Conservation (phyloP, 2,113 vertebrate genomes). For the Gambusia affinis region DNA sequence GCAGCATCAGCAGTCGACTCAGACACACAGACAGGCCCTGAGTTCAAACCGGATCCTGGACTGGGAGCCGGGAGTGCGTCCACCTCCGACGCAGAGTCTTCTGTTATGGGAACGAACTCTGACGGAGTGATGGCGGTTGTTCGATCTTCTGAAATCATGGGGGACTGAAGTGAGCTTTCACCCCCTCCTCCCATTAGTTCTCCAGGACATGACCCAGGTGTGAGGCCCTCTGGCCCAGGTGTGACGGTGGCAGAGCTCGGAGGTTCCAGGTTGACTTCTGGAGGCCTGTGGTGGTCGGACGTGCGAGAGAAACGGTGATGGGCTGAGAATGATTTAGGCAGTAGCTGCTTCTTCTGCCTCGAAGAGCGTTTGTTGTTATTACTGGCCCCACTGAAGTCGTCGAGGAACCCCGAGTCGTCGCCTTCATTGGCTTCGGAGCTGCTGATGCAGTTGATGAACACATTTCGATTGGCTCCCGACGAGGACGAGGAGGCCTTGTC, state of each 20-base stretch:
- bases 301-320: slow-evolving; percentile 90
- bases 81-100: slow-evolving; percentile 91
- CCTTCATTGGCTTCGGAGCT: slow-evolving; percentile 90
- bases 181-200: slow-evolving; percentile 80
- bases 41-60: slow-evolving; percentile 54
- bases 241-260: slow-evolving; percentile 53
- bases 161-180: slow-evolving; percentile 90
- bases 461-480: slow-evolving; percentile 84
- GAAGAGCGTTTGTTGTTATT: slow-evolving; percentile 79
- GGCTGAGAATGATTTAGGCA: slow-evolving; percentile 93
- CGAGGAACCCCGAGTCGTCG: slow-evolving; percentile 93
- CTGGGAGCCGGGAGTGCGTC: slow-evolving; percentile 84
- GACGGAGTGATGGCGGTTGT: slow-evolving; percentile 94
- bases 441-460: slow-evolving; percentile 96
- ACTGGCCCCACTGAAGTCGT: slow-evolving; percentile 83
- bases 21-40: slow-evolving; percentile 30
- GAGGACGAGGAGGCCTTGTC: slow-evolving; percentile 82
- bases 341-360: slow-evolving; percentile 88
- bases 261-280: slow-evolving; percentile 78
- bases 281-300: slow-evolving; percentile 79
- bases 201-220: slow-evolving; percentile 82
- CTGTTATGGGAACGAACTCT: slow-evolving; percentile 89
- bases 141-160: slow-evolving; percentile 89
- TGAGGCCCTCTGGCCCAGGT: slow-evolving; percentile 52
- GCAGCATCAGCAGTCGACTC: slow-evolving; percentile 20